Conservation (phyloP, 2,113 vertebrate species). For the Phylloscopus trochiloides region DNA sequence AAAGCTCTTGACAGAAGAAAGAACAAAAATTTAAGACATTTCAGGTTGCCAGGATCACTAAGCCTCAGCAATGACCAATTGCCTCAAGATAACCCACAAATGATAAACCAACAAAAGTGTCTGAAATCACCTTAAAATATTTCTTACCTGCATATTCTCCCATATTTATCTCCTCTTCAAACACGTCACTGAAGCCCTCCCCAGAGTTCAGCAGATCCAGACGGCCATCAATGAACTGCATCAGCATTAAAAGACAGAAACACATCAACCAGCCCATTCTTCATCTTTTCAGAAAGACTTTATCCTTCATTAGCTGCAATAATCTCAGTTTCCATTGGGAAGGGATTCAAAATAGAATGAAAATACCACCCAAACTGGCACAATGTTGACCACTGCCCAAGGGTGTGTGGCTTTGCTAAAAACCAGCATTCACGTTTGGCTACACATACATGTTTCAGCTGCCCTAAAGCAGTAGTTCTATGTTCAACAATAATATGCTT, state of each 20-base stretch:
- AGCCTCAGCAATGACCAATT: not conserved
- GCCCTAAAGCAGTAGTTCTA: not conserved
- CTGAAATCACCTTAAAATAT: not conserved
- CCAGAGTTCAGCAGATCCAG: slow-evolving; percentile 93
- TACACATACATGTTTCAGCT: not conserved
- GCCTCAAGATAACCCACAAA: not conserved
- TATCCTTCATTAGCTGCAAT: not conserved
- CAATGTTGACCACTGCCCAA: not conserved
- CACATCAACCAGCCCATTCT: not conserved
- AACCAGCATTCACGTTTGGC: not conserved
- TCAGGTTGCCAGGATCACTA: not conserved
- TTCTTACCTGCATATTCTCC: slow-evolving; percentile 91
- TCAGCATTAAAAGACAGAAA: not conserved
- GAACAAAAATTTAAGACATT: not conserved
- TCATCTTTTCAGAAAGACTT: not conserved
- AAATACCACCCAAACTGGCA: not conserved
- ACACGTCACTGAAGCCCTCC: slow-evolving; percentile 94
- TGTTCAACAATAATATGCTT: not conserved
- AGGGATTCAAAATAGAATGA: not conserved
- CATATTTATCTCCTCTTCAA: slow-evolving; percentile 96
- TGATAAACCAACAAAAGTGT: not conserved
- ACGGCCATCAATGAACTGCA: slow-evolving; percentile 94
- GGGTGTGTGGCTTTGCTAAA: not conserved
- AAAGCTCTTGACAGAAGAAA: not conserved
- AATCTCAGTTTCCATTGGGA: not conserved